Evolutionary conservation across 2,888 invertebrate species (phyloP).

Genomic region (Oscheius myriophilus): DNA sequence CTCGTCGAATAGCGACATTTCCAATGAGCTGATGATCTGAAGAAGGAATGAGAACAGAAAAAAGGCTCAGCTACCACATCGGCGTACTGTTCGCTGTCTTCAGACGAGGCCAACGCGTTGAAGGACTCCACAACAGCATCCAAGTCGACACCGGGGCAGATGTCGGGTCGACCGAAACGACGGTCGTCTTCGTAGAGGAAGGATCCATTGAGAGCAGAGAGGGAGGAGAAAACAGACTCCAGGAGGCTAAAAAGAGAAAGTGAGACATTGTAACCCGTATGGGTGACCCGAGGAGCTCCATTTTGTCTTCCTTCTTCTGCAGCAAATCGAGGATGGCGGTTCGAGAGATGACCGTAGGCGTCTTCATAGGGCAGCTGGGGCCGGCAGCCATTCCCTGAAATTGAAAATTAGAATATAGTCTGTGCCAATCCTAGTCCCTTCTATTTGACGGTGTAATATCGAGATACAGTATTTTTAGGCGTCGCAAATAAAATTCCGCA

Average conservation of each 20-base stretch:
- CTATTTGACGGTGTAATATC: too few relatives aligned
- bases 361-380: slow-evolving; percentile 29
- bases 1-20: slow-evolving; percentile 76
- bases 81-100: slow-evolving; percentile 39
- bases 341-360: slow-evolving; percentile 35
- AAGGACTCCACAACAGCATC: slow-evolving; percentile 76
- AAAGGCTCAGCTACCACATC: slow-evolving; percentile 42
- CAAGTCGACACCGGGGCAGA: slow-evolving; percentile 83
- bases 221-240: slow-evolving; percentile 85
- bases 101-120: slow-evolving; percentile 70
- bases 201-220: slow-evolving; percentile 87
- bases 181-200: slow-evolving; percentile 76
- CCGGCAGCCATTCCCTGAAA: slow-evolving; percentile 15
- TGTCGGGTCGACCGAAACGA: slow-evolving; percentile 64
- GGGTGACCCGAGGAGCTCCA: slow-evolving; percentile 56
- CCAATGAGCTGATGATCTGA: slow-evolving; percentile 38
- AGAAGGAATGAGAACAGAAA: background rate
- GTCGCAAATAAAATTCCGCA: too few relatives aligned
- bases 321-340: slow-evolving; percentile 33
- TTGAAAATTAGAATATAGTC: slow-evolving; percentile 1
- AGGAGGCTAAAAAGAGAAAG: slow-evolving; percentile 78
- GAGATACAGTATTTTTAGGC: too few relatives aligned
- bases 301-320: slow-evolving; percentile 46
- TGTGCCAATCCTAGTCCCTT: too few relatives aligned
- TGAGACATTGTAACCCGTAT: too few relatives aligned